phyloP scores from a whole-genome alignment of 2,797 vertebrate genomes.

The Etheostoma perlongum region DNA sequence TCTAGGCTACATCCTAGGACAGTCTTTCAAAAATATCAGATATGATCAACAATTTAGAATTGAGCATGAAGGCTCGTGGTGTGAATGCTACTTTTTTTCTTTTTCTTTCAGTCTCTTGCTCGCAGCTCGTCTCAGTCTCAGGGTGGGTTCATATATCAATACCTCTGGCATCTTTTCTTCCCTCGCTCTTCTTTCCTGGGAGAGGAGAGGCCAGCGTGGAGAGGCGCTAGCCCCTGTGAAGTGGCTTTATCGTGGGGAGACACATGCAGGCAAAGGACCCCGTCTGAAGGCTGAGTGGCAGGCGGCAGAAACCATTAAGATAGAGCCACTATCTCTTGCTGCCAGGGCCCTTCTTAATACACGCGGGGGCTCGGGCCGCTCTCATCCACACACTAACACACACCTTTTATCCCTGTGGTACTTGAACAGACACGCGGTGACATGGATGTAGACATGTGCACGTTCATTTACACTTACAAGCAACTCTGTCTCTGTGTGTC shows the following conservation, averaged over 20 bases:
- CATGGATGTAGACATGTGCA: constrained; percentile 57
- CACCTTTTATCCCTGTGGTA: constrained; percentile 48
- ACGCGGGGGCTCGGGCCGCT: constrained; percentile 65
- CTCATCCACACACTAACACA: constrained; percentile 44
- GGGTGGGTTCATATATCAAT: constrained; percentile 67
- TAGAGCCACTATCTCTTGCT: constrained; percentile 82
- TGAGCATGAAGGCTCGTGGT: constrained; percentile 24
- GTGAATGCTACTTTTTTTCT: constrained; percentile 20
- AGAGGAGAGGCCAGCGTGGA: constrained; percentile 75
- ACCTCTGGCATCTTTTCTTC: constrained; percentile 62
- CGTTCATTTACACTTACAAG: constrained; percentile 64
- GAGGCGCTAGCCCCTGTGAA: constrained; percentile 83
- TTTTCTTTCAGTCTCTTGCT: constrained; percentile 10
- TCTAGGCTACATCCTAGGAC: constrained; percentile 28
- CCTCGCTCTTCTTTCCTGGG: constrained; percentile 35
- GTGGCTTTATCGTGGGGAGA: constrained; percentile 83
- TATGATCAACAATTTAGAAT: constrained; percentile 47
- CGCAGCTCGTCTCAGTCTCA: constrained; percentile 44
- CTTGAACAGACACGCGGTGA: constrained; percentile 56
- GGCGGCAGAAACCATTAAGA: constrained; percentile 85
- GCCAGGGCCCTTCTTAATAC: constrained; percentile 76
- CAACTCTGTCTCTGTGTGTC: constrained; percentile 30
- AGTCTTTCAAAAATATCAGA: constrained; percentile 32
- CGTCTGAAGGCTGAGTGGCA: constrained; percentile 85
- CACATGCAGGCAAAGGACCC: constrained; percentile 72